These are phyloP conservation scores for Cotesia vestalis DNA, from an alignment of 1,140 invertebrate genomes.

Conservation along the genomic window DNA sequence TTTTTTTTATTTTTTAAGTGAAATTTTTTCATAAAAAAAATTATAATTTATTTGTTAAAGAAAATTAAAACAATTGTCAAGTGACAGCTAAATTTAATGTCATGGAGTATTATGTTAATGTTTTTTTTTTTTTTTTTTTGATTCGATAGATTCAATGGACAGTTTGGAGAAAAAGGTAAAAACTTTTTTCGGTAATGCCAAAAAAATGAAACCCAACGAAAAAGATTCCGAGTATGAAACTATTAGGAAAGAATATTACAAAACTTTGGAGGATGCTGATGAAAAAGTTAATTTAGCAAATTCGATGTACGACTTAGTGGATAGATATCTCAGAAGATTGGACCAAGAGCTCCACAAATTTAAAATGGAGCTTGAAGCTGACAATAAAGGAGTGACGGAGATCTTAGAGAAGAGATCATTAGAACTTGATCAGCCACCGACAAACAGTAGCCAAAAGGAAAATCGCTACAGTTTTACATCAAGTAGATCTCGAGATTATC, in stretches of 20 bases:
- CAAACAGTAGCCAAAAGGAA: slow-evolving; percentile 71
- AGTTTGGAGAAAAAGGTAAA: slow-evolving; percentile 90
- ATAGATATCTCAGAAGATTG: slow-evolving; percentile 89
- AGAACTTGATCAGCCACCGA: slow-evolving; percentile 75
- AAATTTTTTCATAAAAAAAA: too few species aligned
- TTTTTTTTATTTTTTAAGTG: too few species aligned
- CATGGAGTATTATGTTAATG: too few species aligned
- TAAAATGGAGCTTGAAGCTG: slow-evolving; percentile 97
- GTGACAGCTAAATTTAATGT: too few species aligned
- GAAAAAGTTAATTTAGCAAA: slow-evolving; percentile 89
- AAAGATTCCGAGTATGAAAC: slow-evolving; percentile 86
- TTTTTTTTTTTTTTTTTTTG: not conserved
- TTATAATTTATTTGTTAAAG: too few species aligned
- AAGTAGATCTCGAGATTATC: slow-evolving; percentile 62
- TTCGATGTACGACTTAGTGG: slow-evolving; percentile 94
- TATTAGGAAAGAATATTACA: slow-evolving; percentile 90
- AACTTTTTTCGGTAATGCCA: slow-evolving; percentile 86
- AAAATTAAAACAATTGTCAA: too few species aligned
- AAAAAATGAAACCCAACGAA: slow-evolving; percentile 81
- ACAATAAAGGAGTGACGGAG: slow-evolving; percentile 98
- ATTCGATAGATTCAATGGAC: slow-evolving; percentile 85
- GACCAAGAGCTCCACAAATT: slow-evolving; percentile 97
- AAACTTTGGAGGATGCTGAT: slow-evolving; percentile 91
- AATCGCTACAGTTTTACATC: slow-evolving; percentile 68
- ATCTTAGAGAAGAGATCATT: slow-evolving; percentile 91